Evolutionary conservation across 2,888 invertebrate species (phyloP), one percentile per base, ranked within the genome.

Genomic region (Endomychus coccineus): DNA sequence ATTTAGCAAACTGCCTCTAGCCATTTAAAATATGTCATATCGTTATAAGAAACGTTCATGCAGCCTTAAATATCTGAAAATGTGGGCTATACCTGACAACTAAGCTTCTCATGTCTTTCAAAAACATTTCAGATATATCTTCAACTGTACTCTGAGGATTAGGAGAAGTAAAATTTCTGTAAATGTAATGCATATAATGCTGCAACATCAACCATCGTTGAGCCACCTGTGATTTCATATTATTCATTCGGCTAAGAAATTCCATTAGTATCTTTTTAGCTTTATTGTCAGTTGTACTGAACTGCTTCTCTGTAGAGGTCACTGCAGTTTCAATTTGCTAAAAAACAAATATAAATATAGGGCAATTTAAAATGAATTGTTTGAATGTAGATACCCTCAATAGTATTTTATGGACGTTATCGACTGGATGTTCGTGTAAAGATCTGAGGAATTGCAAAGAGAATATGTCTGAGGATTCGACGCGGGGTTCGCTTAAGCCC

Each of bases 121-220:
- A 44, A 45, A 60, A 56, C 46, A 49, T 44, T 10, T 58, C 54
- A 15, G 60, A 43, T 24, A 50, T 45, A 30, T 51, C 52, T 36
- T 62, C 58, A 30, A 50, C 51, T 19, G 48, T 50, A 29, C 51
- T 48, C 34, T 54, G 51, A 12, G 62, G 63, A 40, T 49, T 52
- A 24, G 48, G 43, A 23, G 56, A 55, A 27, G 57, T 54, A 46
- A 60, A 62, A 38, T 59, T 56, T 39, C 63, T 53, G 45, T 62
- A 63, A 23, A 59, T 52, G 44, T 55, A 61, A 46, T 58, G 56
- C 48, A 62, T 48, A 44, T 56, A 61, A 52, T 63, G 63, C 27
- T 60, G 60, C 24, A 63, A 42, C 37, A 57, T 58, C 17, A 57
- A 49, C 63, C 63, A 63, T 27, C 55, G 50, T 38, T 52, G 49